Percentiles rank a stretch among this genome's conserved stretches.
phyloP scores from a whole-genome alignment of 2,113 vertebrate species.

The Centropristis striata region DNA sequence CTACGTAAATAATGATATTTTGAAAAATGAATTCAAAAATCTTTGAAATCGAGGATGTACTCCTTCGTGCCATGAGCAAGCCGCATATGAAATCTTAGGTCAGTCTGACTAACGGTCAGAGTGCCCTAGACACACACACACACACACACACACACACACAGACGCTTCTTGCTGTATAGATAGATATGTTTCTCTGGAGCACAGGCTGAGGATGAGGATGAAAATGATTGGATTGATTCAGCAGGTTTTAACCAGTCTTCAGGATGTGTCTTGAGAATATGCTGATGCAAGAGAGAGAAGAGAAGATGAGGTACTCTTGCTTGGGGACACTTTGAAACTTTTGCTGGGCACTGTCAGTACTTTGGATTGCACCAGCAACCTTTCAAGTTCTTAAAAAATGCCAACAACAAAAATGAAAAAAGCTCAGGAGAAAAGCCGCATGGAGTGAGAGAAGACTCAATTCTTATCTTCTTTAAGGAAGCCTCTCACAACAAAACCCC shows the following conservation, averaged over 20 bases:
- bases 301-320: conserved; percentile 11
- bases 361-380: conserved; percentile 34
- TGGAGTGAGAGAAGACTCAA: conserved; percentile 25
- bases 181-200: neutral
- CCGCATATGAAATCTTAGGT: too few relatives aligned
- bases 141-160: too few relatives aligned
- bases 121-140: too few relatives aligned
- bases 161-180: too few relatives aligned
- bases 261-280: conserved; percentile 4
- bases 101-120: too few relatives aligned
- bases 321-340: conserved; percentile 34
- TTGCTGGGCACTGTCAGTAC: neutral
- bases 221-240: neutral
- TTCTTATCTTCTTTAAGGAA: conserved; percentile 58
- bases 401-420: conserved; percentile 29
- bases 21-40: too few relatives aligned
- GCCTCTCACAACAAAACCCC: conserved; percentile 45
- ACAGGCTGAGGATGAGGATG: neutral
- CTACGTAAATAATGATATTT: too few relatives aligned
- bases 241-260: conserved; percentile 19
- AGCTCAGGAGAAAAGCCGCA: conserved; percentile 28
- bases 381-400: conserved; percentile 38
- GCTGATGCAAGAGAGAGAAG: conserved; percentile 22
- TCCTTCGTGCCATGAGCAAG: too few relatives aligned
- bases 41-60: too few relatives aligned